These are phyloP conservation scores for Drosophila virilis DNA, from an alignment of 1,140 invertebrate species.

Conservation along the genomic window DNA sequence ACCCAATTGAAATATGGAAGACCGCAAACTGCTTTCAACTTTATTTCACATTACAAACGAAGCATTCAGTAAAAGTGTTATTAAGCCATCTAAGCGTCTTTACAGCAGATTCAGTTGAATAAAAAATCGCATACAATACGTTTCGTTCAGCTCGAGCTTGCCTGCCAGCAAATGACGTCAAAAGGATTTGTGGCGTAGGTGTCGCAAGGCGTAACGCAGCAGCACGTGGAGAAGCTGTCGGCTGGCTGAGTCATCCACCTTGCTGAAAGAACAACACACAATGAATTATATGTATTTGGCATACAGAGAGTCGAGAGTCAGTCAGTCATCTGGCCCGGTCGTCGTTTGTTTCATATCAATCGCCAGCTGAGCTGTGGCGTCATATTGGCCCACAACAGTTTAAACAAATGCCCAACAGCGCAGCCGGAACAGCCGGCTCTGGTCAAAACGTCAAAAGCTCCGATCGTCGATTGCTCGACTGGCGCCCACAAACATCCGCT, in stretches of 20 bases:
- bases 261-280: not conserved
- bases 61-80: not conserved
- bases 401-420: constrained; percentile 33
- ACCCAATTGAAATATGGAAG: too few species aligned
- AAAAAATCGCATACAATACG: not conserved
- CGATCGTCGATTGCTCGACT: constrained; percentile 48
- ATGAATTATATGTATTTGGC: too few species aligned
- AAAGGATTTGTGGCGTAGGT: constrained; percentile 73
- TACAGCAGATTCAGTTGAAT: not conserved
- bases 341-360: constrained; percentile 69
- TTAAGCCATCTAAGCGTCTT: too few species aligned
- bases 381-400: constrained; percentile 20
- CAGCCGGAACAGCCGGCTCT: constrained; percentile 27
- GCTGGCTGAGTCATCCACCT: constrained; percentile 34
- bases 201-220: constrained; percentile 28
- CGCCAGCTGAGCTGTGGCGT: constrained; percentile 49
- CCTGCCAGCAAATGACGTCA: constrained; percentile 61
- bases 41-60: too few species aligned
- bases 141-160: too few species aligned
- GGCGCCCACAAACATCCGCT: constrained; percentile 75
- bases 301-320: constrained; percentile 36
- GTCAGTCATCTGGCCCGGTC: constrained; percentile 52
- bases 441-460: constrained; percentile 64
- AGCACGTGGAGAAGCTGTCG: constrained; percentile 39
- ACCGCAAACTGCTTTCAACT: not conserved